Conservation (phyloP, 1,140 invertebrate genomes). For the Drosophila lowei region DNA sequence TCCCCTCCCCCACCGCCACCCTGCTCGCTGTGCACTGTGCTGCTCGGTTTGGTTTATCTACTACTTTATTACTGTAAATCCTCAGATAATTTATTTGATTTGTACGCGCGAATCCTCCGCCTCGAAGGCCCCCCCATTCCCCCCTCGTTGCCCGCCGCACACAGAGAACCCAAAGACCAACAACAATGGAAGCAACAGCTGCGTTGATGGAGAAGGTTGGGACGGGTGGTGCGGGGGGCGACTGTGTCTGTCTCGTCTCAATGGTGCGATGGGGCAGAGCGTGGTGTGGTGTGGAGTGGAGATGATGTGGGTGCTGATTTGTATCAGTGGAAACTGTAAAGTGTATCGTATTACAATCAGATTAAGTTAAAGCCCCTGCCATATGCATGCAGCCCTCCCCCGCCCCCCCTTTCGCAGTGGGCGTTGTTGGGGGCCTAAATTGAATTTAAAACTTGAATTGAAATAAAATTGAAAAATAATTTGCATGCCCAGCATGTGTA, state of each 20-base stretch:
- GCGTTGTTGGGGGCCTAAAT: slow-evolving; percentile 44
- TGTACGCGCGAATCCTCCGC: slow-evolving; percentile 67
- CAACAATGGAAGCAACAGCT: slow-evolving; percentile 76
- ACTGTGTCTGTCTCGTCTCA: slow-evolving; percentile 16
- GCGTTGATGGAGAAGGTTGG: slow-evolving; percentile 39
- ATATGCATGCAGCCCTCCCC: slow-evolving; percentile 26
- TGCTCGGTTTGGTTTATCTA: slow-evolving; percentile 70
- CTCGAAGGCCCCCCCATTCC: slow-evolving; percentile 18
- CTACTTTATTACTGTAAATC: slow-evolving; percentile 81
- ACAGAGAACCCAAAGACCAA: slow-evolving; percentile 24
- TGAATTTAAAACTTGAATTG: slow-evolving; percentile 75
- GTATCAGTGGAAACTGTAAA: slow-evolving; percentile 75
- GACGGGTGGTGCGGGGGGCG: not conserved
- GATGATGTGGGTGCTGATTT: slow-evolving; percentile 77
- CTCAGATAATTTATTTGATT: slow-evolving; percentile 81
- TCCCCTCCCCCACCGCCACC: not conserved
- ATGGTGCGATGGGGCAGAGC: slow-evolving; percentile 25
- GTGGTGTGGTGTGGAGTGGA: slow-evolving; percentile 15
- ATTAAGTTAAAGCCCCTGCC: slow-evolving; percentile 75
- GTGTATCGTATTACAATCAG: slow-evolving; percentile 80
- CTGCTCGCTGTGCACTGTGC: slow-evolving; percentile 6
- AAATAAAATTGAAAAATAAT: slow-evolving; percentile 74
- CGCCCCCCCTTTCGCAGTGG: not conserved
- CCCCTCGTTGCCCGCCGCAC: not conserved
- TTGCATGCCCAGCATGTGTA: slow-evolving; percentile 43